A percentile compares a stretch with the other conserved stretches of the same genome.
Evolutionary conservation across 2,113 vertebrate species (phyloP).

Genomic region (Setophaga petechia): DNA sequence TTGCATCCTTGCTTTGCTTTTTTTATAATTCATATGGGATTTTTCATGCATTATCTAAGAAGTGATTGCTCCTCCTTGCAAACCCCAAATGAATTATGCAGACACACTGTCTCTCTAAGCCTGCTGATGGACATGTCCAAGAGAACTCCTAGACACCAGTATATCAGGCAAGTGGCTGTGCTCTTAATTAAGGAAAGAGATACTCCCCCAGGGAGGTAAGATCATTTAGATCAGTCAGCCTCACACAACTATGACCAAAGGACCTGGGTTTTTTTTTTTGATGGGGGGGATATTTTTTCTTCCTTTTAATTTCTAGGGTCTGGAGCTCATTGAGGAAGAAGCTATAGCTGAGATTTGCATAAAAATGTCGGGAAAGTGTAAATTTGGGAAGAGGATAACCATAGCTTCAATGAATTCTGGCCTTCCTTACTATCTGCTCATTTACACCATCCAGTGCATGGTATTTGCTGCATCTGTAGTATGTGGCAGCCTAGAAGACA

Average conservation of each 20-base stretch:
- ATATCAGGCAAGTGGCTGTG: background rate
- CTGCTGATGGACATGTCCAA: background rate
- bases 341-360: background rate
- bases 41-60: background rate
- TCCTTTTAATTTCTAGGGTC: background rate
- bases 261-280: too few species aligned
- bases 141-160: background rate
- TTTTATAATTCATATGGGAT: background rate
- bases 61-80: background rate
- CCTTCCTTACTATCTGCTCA: background rate
- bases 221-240: constrained; percentile 30
- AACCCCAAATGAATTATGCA: background rate
- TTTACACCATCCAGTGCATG: fast-evolving
- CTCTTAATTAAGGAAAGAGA: constrained; percentile 40
- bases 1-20: background rate
- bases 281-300: fast-evolving
- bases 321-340: background rate
- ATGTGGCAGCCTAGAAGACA: background rate
- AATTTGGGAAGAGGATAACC: background rate
- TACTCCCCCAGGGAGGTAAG: background rate
- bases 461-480: background rate
- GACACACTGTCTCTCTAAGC: background rate
- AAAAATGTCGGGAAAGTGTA: background rate
- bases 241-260: background rate
- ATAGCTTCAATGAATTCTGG: background rate